phyloP scores from a whole-genome alignment of 2,888 invertebrate species.

The Rotaria socialis region DNA sequence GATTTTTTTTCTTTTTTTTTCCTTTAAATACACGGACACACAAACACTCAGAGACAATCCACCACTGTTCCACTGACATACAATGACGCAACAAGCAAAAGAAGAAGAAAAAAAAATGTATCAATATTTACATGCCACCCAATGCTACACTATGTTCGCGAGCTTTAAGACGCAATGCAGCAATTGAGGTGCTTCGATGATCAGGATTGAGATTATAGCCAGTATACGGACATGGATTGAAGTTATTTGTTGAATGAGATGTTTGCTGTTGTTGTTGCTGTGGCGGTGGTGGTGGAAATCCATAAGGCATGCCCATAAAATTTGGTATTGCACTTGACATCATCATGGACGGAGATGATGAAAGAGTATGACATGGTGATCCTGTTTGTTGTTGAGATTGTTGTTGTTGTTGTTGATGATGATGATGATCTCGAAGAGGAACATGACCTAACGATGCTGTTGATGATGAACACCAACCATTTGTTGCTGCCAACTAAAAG shows the following conservation, averaged over 20 bases:
- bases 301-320: slow-evolving; percentile 23
- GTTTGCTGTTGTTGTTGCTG: slow-evolving; percentile 7
- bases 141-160: slow-evolving; percentile 55
- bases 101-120: background rate
- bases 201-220: slow-evolving; percentile 47
- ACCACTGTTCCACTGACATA: slow-evolving; percentile 21
- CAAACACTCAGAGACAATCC: background rate
- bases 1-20: background rate
- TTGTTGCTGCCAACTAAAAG: background rate
- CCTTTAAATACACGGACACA: background rate
- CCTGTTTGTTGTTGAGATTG: slow-evolving; percentile 4
- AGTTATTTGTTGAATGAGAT: slow-evolving; percentile 9
- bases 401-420: background rate
- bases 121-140: slow-evolving; percentile 49
- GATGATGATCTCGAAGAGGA: background rate
- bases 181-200: slow-evolving; percentile 55
- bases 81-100: background rate
- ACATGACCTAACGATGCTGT: background rate
- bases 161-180: slow-evolving; percentile 55
- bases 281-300: slow-evolving; percentile 44
- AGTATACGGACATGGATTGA: slow-evolving; percentile 38
- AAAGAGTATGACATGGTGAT: background rate
- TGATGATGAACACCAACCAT: slow-evolving; percentile 8
- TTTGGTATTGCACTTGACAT: slow-evolving; percentile 9
- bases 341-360: background rate